Evolutionary conservation across 2,888 invertebrate genomes (phyloP), one percentile per base, ranked within the genome.

Genomic region (Epsilonema sp.): DNA sequence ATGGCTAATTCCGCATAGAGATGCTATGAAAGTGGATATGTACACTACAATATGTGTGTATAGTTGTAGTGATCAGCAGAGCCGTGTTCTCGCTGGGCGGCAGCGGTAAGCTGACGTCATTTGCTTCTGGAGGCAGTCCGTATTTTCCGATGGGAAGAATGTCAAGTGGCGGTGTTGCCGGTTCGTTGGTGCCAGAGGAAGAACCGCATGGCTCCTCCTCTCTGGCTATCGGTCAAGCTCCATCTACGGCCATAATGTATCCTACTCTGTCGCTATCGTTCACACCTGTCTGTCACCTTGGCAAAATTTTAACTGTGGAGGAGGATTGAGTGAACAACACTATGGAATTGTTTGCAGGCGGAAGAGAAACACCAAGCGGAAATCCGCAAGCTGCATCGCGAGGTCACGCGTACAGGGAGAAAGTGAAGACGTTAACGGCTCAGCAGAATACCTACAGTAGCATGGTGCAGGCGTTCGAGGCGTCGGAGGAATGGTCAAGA

Each of bases 291-390:
- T 31, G 19, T 42, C n/a, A 31, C n/a, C n/a, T n/a, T n/a, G n/a
- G n/a, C n/a, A n/a, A n/a, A n/a, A n/a, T n/a, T n/a, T n/a, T n/a
- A n/a, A n/a, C n/a, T n/a, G n/a, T n/a, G n/a, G n/a, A n/a, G n/a
- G n/a, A n/a, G n/a, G n/a, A n/a, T n/a, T n/a, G n/a, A n/a, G n/a
- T 31, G 31, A 13, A 31, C 31, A 16, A 16, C 16, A 13, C 16
- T 31, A 31, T 21, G 8, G 8, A 20, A 8, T 44, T 19, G 13
- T 42, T 31, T 48, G 5, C 51, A 67, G 64, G 56, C 63, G 2
- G 92, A 92, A 68, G 92, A 94, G 64, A 82, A 87, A 58, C 90
- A 92, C 64, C 85, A 85, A 2, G 82, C 85, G 63, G 92, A 92
- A 75, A 82, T 94, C 57, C 76, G 89, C 55, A 87, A 90, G 67